Base-by-base conservation (phyloP, 2,113 vertebrate species). In the Rhinogobius similis region DNA sequence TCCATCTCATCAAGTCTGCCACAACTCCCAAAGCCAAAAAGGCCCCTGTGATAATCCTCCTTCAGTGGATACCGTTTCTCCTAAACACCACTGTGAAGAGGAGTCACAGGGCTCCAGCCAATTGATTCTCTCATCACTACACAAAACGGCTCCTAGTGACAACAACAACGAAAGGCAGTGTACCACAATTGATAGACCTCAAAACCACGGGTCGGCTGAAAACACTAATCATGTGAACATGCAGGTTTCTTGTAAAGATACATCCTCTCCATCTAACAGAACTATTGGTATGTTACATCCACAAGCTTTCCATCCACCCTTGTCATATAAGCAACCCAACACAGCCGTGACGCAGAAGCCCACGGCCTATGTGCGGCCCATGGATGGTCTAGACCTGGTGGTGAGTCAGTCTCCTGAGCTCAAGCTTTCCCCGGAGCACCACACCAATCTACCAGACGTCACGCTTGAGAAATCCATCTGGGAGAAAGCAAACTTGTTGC, bases 371-470 rank as follows among this genome's bases (percentile, higher is more conserved):
- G 96, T 99, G 48, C 93, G 96, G 64, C 97, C 98, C 68, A 96
- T 98, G 96, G 96, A 99, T 24, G 97, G 94, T 52, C 97, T 95
- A 81, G 97, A 99, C 62, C 97, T 98, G 89, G 90, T 91, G 14
- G 89, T 92, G 0, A 92, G 81, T 5, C 92, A 94, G 72, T 96
- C 98, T 0, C 95, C 97, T 0, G 93, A 96, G 66, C 91, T 98
- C 26, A 99, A 98, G 70, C 90, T 91, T 6, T 86, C 92, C 1
- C 88, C 93, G 0, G 94, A 95, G 83, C 73, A 87, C 18, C 95
- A 93, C 18, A 91, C 89, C 70, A 93, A 91, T 69, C 76, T 92
- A 14, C 86, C 81, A 0, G 93, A 95, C 78, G 62, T 94, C 53
- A 96, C 94, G 83, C 85, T 79, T 10, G 90, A 80, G 82, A 95